Conservation (phyloP, 2,888 invertebrate genomes). For the Troglohyphantes excavatus region DNA sequence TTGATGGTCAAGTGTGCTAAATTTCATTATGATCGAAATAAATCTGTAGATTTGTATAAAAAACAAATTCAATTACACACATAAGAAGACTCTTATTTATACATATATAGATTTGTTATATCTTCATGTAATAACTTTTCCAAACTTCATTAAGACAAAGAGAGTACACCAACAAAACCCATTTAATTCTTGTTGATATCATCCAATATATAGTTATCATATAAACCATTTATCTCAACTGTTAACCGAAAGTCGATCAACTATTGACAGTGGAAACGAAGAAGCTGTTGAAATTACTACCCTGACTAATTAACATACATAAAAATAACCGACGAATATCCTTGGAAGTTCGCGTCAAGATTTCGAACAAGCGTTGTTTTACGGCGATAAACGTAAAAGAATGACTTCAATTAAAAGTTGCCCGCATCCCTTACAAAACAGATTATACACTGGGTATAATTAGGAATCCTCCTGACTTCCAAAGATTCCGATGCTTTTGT, state of each 20-base stretch:
- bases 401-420: constrained; percentile 47
- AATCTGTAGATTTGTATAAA: too few species aligned
- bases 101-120: too few species aligned
- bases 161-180: too few species aligned
- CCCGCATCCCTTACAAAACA: not conserved
- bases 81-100: too few species aligned
- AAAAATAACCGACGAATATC: not conserved
- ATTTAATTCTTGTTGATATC: too few species aligned
- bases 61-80: too few species aligned
- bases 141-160: too few species aligned
- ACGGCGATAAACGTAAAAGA: constrained; percentile 40
- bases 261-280: not conserved
- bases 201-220: too few species aligned
- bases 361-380: constrained; percentile 10
- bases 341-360: not conserved
- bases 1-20: too few species aligned
- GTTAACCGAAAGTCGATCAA: too few species aligned
- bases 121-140: too few species aligned
- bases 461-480: constrained; percentile 11
- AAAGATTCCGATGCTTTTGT: not conserved
- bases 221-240: not conserved
- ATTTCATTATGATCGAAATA: too few species aligned
- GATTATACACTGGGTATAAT: constrained; percentile 23
- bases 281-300: not conserved
- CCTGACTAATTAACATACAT: not conserved